A percentile compares a stretch with the other conserved stretches of the same genome.
These are phyloP conservation scores for Sus scrofa DNA, from an alignment of 2,113 vertebrate species.

Conservation along the genomic window DNA sequence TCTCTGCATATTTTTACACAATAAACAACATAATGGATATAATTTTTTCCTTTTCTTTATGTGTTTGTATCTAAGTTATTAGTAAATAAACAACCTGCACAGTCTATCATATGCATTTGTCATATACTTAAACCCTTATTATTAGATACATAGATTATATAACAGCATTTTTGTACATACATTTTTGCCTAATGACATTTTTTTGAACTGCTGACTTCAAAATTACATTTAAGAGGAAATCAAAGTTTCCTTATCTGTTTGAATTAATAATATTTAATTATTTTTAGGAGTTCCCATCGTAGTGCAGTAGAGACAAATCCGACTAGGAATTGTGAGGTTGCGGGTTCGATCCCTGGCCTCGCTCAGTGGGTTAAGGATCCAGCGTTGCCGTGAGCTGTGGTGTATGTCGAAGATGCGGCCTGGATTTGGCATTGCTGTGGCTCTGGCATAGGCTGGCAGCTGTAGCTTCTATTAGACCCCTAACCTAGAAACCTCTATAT, in stretches of 20 bases:
- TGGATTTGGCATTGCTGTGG: too few relatives aligned
- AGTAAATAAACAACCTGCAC: background rate
- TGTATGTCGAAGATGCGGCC: too few relatives aligned
- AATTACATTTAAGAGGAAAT: background rate
- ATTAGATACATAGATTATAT: background rate
- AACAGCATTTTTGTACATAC: background rate
- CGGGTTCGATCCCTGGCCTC: too few relatives aligned
- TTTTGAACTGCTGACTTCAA: background rate
- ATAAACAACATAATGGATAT: background rate
- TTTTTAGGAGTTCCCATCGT: background rate
- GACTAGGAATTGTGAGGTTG: too few relatives aligned
- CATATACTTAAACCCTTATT: background rate
- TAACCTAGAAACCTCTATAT: too few relatives aligned
- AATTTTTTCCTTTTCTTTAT: background rate
- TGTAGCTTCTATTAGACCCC: too few relatives aligned
- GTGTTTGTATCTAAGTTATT: background rate
- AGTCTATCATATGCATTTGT: background rate
- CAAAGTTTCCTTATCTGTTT: background rate
- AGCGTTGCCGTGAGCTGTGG: too few relatives aligned
- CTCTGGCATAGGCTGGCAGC: too few relatives aligned
- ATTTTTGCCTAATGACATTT: background rate
- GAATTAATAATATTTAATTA: constrained; percentile 1
- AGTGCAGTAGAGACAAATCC: too few relatives aligned
- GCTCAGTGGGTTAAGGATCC: too few relatives aligned
- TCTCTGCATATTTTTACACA: background rate